A percentile compares a stretch with the other conserved stretches of the same genome.
Evolutionary conservation across 2,113 vertebrate species (phyloP).

Genomic region (Electrona antarctica): DNA sequence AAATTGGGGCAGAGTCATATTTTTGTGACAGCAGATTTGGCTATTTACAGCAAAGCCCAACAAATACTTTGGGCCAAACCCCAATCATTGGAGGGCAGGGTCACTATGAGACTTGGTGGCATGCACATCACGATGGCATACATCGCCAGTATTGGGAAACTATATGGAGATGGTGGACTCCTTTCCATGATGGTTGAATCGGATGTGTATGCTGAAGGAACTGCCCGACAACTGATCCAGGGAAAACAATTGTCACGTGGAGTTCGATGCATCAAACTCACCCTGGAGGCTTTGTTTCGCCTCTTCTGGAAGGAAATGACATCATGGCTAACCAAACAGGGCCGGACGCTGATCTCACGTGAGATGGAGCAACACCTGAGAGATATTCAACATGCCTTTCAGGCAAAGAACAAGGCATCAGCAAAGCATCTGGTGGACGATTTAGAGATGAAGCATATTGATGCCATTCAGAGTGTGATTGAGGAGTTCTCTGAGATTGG

Average conservation of each 20-base stretch:
- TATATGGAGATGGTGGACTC: slow-evolving; percentile 4
- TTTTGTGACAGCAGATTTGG: not conserved
- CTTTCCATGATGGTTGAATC: not conserved
- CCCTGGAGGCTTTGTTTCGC: not conserved
- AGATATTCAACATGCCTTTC: not conserved
- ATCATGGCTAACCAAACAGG: slow-evolving; percentile 2
- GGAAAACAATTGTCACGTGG: slow-evolving; percentile 3
- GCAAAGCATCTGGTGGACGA: too few species aligned
- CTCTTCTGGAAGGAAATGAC: slow-evolving; percentile 7
- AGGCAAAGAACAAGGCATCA: not conserved
- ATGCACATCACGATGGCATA: not conserved
- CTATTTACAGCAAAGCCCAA: slow-evolving; percentile 5
- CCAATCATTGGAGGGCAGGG: not conserved
- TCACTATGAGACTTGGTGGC: slow-evolving; percentile 11
- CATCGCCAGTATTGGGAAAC: slow-evolving; percentile 3
- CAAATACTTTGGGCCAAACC: not conserved
- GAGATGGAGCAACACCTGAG: not conserved
- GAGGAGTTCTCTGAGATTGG: not conserved
- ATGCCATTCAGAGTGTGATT: too few species aligned
- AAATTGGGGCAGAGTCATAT: not conserved
- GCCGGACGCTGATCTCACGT: not conserved
- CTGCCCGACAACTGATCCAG: slow-evolving; percentile 7
- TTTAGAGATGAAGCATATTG: too few species aligned
- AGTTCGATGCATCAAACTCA: not conserved
- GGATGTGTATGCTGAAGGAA: slow-evolving; percentile 2